Evolutionary conservation across 2,888 invertebrate genomes (phyloP), one percentile per base, ranked within the genome.

Genomic region (Acronicta psi): DNA sequence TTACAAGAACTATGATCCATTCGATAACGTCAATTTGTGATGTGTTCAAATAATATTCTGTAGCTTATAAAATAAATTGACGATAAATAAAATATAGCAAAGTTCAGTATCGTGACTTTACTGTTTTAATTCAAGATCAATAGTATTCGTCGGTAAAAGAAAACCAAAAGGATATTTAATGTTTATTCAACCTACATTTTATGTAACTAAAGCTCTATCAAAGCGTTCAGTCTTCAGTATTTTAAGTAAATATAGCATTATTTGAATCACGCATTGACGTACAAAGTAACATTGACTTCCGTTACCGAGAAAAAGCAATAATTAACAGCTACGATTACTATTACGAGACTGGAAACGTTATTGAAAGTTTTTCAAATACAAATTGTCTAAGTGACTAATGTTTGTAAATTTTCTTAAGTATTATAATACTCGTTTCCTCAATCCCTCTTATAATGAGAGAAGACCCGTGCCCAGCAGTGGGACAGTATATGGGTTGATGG

Each of bases 211-310:
- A 66, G 67, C 54, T 47, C 51, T 70, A 74, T 78, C 73, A 79
- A 79, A 79, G 75, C 50, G 64, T 70, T 66, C 49, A 58, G 61
- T 66, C 53, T 63, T 58, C 40, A 61, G 69, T 40, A 71, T 69
- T 70, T 69, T 67, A 67, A 58, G 51, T 71, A 81, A 79, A 79
- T 70, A 70, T 73, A 69, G 57, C 59, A 57, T 73, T 79, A 80
- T 79, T 78, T 75, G 66, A 66, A 69, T 72, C 60, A 69, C 55
- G 69, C 72, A 84, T 82, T 77, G 82, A 83, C 77, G 76, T 64
- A 77, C 64, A 72, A 69, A 79, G 73, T 73, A 68, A 73, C 66
- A 59, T 65, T 68, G 55, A 61, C 50, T 80, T 82, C 79, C 80
- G 74, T 68, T 80, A 76, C 80, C 20, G 34, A 58, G 84, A 76